Evolutionary conservation across 1,140 invertebrate genomes (phyloP).

Genomic region (Megathymus violae): DNA sequence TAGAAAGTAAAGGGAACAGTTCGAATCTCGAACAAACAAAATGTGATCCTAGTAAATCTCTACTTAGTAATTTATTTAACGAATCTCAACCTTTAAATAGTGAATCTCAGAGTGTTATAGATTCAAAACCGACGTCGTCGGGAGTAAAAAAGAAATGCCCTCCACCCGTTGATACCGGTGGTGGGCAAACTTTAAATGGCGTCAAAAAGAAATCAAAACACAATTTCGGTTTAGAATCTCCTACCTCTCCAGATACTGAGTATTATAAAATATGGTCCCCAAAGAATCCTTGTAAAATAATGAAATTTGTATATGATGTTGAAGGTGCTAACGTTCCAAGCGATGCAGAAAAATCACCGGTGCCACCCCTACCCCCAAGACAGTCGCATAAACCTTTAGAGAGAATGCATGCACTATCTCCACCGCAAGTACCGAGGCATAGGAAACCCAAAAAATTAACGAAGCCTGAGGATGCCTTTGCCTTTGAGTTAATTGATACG

Average conservation of each 20-base stretch:
- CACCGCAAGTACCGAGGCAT: slow-evolving; percentile 84
- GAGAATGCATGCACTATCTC: slow-evolving; percentile 84
- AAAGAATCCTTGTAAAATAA: slow-evolving; percentile 84
- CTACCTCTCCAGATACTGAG: slow-evolving; percentile 83
- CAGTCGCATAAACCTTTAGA: slow-evolving; percentile 86
- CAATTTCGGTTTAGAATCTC: slow-evolving; percentile 78
- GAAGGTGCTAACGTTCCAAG: slow-evolving; percentile 81
- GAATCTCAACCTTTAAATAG: slow-evolving; percentile 78
- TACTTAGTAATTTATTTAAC: slow-evolving; percentile 74
- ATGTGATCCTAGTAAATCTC: slow-evolving; percentile 80
- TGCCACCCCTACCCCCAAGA: slow-evolving; percentile 78
- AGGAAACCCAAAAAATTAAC: slow-evolving; percentile 84
- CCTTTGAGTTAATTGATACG: slow-evolving; percentile 91
- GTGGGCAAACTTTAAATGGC: slow-evolving; percentile 69
- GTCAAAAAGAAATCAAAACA: slow-evolving; percentile 80
- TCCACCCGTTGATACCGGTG: slow-evolving; percentile 77
- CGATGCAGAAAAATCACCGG: slow-evolving; percentile 76
- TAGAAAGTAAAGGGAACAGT: slow-evolving; percentile 73
- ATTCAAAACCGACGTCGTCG: slow-evolving; percentile 71
- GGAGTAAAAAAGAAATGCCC: slow-evolving; percentile 83
- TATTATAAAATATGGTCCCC: slow-evolving; percentile 86
- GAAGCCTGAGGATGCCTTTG: slow-evolving; percentile 89
- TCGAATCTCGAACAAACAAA: slow-evolving; percentile 70
- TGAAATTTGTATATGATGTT: slow-evolving; percentile 83
- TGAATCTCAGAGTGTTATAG: slow-evolving; percentile 71